phyloP scores from a whole-genome alignment of 92 coral and sea anemone genomes.

The Micromussa lordhowensis region DNA sequence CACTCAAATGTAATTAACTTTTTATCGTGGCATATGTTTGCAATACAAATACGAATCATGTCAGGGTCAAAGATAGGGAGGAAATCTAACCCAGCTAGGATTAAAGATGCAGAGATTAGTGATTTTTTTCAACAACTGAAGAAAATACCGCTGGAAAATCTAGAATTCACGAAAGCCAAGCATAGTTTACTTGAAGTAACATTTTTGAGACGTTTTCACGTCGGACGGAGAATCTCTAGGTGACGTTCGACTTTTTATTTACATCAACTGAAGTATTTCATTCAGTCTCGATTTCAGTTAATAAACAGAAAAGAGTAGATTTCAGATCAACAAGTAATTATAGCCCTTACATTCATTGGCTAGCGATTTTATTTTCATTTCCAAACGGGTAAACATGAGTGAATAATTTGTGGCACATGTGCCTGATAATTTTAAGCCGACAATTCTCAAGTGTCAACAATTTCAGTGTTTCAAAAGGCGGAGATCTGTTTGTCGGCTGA shows the following conservation, averaged over 20 bases:
- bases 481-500: conserved; percentile 4
- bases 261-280: not conserved
- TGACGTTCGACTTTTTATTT: not conserved
- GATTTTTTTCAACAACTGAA: not conserved
- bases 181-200: not conserved
- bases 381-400: not conserved
- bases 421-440: not conserved
- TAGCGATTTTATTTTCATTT: not conserved
- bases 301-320: conserved; percentile 7
- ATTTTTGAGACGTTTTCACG: not conserved
- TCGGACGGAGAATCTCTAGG: not conserved
- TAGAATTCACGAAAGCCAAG: not conserved
- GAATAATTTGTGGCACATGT: not conserved
- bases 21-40: not conserved
- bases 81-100: not conserved
- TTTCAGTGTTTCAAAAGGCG: conserved; percentile 10
- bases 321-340: conserved; percentile 18
- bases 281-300: conserved; percentile 1
- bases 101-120: not conserved
- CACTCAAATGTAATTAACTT: conserved; percentile 6
- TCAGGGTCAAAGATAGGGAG: not conserved
- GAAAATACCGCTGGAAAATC: not conserved
- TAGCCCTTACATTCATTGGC: not conserved
- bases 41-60: not conserved
- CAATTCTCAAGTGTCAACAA: conserved; percentile 2